Evolutionary conservation across 2,797 vertebrate genomes (phyloP), one percentile per base, ranked within the genome.

Genomic region (Danionella dracula): DNA sequence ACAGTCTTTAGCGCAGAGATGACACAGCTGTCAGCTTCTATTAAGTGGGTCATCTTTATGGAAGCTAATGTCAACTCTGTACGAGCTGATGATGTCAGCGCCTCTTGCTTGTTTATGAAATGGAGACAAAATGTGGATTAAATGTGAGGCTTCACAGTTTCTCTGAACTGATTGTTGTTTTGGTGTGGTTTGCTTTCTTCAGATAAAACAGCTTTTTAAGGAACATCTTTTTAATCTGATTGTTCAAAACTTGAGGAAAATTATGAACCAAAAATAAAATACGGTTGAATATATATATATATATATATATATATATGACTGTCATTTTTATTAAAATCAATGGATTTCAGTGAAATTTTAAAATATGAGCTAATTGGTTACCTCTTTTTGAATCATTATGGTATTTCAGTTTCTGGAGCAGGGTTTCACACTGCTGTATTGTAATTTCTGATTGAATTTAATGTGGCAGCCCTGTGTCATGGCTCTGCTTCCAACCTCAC

Each of bases 1-100:
- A 48, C 15, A 15, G 8, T 35, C 23, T 66, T 55, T 48, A 64
- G 60, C 3, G 0, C 49, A 56, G 48, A 50, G 48, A 46, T 51
- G 56, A 64, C 49, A 41, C n/a, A 20, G 41, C 63, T 67, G 74
- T 57, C 58, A 17, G 19, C 12, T 51, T 63, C 48, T 60, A 51
- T 73, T 44, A 55, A 51, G 49, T 32, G 23, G 46, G 27, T 38
- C 23, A 19, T 35, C 16, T 46, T 56, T 37, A 49, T 21, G 38
- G 9, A 49, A 13, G 41, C 29, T 70, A 42, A 66, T 54, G 63
- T 67, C 62, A 58, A 34, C 13, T 19, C 37, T 17, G 23, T 40
- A 17, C 67, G 57, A 34, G 46, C 35, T 64, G 45, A 63, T 59
- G 38, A 53, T 54, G 56, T 71, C 69, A 66, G 38, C 62, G 10